phyloP scores from a whole-genome alignment of 2,888 invertebrate species.

The Chrysina gloriosa region DNA sequence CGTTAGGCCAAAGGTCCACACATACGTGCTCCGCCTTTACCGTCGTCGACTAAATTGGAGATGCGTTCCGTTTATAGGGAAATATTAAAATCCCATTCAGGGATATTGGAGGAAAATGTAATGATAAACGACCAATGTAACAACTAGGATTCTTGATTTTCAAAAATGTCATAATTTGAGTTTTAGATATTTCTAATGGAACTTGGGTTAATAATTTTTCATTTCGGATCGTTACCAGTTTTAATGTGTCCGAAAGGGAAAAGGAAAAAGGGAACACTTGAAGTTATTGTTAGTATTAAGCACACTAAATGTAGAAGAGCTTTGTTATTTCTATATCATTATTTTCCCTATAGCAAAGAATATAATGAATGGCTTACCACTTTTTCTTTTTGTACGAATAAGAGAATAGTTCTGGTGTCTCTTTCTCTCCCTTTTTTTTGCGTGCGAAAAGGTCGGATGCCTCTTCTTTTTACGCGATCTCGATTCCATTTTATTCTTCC shows the following conservation, averaged over 20 bases:
- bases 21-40: neutral
- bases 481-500: neutral
- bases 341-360: neutral
- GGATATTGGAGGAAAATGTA: too few species aligned
- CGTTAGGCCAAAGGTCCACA: neutral
- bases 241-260: too few species aligned
- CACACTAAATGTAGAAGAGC: neutral
- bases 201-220: neutral
- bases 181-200: neutral
- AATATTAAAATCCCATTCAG: neutral
- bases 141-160: too few species aligned
- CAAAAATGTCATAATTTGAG: neutral
- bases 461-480: neutral
- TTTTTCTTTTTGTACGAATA: too few species aligned
- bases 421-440: neutral
- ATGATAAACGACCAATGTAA: too few species aligned
- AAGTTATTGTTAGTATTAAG: neutral
- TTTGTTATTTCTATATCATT: constrained; percentile 14
- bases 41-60: neutral
- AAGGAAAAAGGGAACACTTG: neutral
- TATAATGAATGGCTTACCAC: constrained; percentile 16
- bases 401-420: constrained; percentile 1
- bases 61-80: neutral
- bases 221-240: neutral
- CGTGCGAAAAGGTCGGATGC: too few species aligned